Percentiles rank a stretch among this genome's conserved stretches.
These are phyloP conservation scores for Neomorphus geoffroyi DNA, from an alignment of 2,797 vertebrate genomes.

Conservation along the genomic window DNA sequence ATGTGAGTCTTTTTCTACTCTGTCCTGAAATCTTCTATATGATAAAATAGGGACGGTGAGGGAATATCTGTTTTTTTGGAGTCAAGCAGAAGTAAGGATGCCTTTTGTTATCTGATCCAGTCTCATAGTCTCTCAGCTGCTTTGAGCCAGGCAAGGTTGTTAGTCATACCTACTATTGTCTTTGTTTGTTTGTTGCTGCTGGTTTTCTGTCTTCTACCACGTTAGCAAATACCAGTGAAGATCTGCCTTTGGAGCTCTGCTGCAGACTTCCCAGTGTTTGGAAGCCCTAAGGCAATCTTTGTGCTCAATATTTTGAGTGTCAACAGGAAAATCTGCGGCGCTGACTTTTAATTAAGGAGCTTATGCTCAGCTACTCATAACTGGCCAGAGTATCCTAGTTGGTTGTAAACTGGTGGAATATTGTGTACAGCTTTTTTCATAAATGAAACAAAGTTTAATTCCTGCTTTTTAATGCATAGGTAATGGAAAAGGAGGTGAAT, in stretches of 20 bases:
- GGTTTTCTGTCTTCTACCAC: neutral
- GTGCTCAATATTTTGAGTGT: neutral
- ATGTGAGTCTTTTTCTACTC: fast-evolving
- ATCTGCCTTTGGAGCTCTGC: neutral
- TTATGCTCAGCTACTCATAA: neutral
- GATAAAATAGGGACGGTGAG: neutral
- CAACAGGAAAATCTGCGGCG: neutral
- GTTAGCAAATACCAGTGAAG: neutral
- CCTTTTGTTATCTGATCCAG: neutral
- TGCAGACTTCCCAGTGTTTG: neutral
- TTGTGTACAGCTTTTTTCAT: neutral
- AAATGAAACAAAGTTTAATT: neutral
- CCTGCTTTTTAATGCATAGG: slow-evolving; percentile 75
- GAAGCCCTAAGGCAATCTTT: neutral
- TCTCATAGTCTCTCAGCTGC: neutral
- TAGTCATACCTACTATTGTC: neutral
- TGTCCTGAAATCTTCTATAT: neutral
- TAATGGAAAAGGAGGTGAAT: slow-evolving; percentile 98
- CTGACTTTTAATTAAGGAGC: neutral
- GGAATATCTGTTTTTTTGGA: neutral
- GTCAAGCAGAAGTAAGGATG: neutral
- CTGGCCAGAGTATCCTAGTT: neutral
- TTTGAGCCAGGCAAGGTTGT: neutral
- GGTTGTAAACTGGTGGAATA: neutral
- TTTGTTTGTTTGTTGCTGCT: neutral